These are phyloP conservation scores for Chironomus riparius DNA, from an alignment of 2,888 invertebrate species.

Conservation along the genomic window DNA sequence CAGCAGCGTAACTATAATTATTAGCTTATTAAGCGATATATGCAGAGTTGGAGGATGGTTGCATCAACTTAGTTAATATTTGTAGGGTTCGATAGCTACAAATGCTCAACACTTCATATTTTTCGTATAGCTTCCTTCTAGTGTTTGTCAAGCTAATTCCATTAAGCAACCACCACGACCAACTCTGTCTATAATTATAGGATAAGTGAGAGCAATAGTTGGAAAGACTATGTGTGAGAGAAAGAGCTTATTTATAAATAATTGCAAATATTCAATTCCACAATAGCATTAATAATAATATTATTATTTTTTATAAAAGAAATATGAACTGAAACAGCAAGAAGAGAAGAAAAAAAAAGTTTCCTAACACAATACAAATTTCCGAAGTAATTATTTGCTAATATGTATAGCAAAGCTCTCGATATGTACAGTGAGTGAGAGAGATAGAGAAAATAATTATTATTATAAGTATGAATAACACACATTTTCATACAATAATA, in stretches of 20 bases:
- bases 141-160: no score
- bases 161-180: no score
- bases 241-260: conserved; percentile 19
- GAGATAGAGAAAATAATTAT: no score
- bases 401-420: not conserved
- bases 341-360: not conserved
- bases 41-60: no score
- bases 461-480: not conserved
- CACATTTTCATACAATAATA: not conserved
- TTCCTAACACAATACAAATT: conserved; percentile 7
- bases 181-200: no score
- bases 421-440: not conserved
- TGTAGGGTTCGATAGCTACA: no score
- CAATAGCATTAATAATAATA: conserved; percentile 4
- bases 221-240: not conserved
- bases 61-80: no score
- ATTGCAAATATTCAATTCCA: conserved; percentile 24
- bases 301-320: not conserved
- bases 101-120: no score
- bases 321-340: not conserved
- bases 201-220: no score
- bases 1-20: not conserved
- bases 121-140: no score
- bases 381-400: conserved; percentile 13
- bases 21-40: not conserved